Conservation (phyloP, 2,888 invertebrate species). For the Scaptomyza reducta region DNA sequence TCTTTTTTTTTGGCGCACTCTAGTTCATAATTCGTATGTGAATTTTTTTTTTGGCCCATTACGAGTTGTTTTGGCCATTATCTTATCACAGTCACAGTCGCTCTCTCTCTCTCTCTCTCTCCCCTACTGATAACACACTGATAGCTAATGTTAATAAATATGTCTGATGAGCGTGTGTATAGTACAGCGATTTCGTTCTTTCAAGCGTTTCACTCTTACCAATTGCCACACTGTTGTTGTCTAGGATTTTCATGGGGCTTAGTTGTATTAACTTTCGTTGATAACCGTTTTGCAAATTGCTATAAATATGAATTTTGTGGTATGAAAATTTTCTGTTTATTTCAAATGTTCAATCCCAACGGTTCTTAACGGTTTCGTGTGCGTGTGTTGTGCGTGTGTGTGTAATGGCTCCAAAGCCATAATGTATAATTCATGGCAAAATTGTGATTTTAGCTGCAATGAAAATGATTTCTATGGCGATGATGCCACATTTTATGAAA, state of each 20-base stretch:
- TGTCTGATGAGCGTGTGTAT: slow-evolving; percentile 25
- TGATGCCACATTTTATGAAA: slow-evolving; percentile 46
- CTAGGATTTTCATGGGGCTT: slow-evolving; percentile 28
- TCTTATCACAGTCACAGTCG: slow-evolving; percentile 57
- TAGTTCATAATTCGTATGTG: slow-evolving; percentile 45
- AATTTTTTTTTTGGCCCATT: slow-evolving; percentile 16
- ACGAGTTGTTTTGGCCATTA: slow-evolving; percentile 35
- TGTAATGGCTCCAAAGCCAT: slow-evolving; percentile 42
- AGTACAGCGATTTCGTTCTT: slow-evolving; percentile 24
- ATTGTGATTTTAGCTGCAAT: slow-evolving; percentile 62
- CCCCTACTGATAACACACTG: slow-evolving; percentile 40
- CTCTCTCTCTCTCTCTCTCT: neutral
- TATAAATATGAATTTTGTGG: slow-evolving; percentile 70
- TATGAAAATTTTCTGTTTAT: slow-evolving; percentile 70
- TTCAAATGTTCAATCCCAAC: slow-evolving; percentile 52
- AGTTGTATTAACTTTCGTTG: slow-evolving; percentile 13
- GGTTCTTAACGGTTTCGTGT: slow-evolving; percentile 12
- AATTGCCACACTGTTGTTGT: slow-evolving; percentile 24
- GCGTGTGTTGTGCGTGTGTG: slow-evolving; percentile 15
- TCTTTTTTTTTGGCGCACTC: slow-evolving; percentile 13
- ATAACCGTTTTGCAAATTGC: slow-evolving; percentile 24
- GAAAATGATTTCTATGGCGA: slow-evolving; percentile 69
- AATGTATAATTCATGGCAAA: slow-evolving; percentile 70
- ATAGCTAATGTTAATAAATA: slow-evolving; percentile 40
- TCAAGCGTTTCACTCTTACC: slow-evolving; percentile 28